phyloP scores from a whole-genome alignment of 2,888 invertebrate species.

The Cheilosia pagana region DNA sequence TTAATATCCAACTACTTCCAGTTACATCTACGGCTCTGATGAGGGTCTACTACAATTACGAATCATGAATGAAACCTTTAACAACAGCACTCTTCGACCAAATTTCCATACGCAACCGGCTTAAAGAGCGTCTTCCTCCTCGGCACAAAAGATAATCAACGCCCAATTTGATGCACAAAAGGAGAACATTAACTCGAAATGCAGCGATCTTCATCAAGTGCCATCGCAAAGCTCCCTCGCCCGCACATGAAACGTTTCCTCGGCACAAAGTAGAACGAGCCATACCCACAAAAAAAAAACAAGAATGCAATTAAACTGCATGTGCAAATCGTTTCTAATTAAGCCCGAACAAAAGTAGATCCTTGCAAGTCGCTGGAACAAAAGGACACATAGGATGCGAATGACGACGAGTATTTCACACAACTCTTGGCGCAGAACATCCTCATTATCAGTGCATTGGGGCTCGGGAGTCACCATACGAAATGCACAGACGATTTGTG shows the following conservation, averaged over 20 bases:
- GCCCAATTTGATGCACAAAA: conserved; percentile 54
- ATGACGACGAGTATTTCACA: conserved; percentile 17
- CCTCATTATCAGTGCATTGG: conserved; percentile 62
- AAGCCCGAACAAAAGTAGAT: conserved; percentile 63
- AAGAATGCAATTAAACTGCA: conserved; percentile 69
- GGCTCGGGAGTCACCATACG: conserved; percentile 28
- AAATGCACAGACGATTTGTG: conserved; percentile 33
- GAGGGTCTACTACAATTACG: no score
- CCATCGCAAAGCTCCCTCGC: neutral
- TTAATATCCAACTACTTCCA: no score
- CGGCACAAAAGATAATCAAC: conserved; percentile 63
- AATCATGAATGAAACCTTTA: neutral
- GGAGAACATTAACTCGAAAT: conserved; percentile 34
- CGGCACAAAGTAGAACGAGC: neutral
- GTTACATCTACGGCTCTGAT: no score
- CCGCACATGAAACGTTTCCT: neutral
- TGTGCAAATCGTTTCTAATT: conserved; percentile 73
- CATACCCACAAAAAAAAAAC: conserved; percentile 52
- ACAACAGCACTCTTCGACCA: conserved; percentile 4
- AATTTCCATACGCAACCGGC: conserved; percentile 19
- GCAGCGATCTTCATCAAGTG: conserved; percentile 9
- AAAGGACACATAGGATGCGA: conserved; percentile 50
- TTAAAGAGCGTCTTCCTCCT: conserved; percentile 41
- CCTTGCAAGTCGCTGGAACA: conserved; percentile 56
- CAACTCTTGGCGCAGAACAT: conserved; percentile 33